Evolutionary conservation across 2,113 vertebrate species (phyloP).

Genomic region (Pantherophis guttatus): DNA sequence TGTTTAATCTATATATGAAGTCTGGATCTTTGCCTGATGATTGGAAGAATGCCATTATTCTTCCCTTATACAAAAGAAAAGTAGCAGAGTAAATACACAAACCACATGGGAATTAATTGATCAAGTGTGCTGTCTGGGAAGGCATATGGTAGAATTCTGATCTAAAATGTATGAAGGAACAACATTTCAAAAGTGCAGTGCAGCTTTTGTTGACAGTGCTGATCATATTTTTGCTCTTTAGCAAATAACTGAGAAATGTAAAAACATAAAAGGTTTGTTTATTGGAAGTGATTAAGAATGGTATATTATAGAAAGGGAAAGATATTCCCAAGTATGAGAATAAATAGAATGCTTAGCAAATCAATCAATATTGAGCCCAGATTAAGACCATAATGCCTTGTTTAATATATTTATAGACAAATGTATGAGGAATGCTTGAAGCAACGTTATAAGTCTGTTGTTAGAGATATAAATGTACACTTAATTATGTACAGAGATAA

Average conservation of each 20-base stretch:
- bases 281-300: no score
- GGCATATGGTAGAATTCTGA: neutral
- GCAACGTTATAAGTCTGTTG: neutral
- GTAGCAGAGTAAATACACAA: neutral
- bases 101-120: neutral
- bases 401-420: neutral
- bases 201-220: neutral
- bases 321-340: neutral
- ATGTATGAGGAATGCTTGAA: neutral
- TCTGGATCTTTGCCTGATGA: neutral
- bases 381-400: neutral
- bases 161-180: neutral
- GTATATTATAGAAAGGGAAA: neutral
- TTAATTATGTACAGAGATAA: neutral
- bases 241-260: neutral
- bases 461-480: neutral
- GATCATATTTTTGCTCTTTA: neutral
- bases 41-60: neutral
- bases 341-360: neutral
- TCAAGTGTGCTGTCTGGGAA: neutral
- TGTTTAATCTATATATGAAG: no score
- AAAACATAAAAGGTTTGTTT: neutral
- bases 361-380: neutral
- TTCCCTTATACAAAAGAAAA: neutral
- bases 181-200: neutral